These are phyloP conservation scores for Hyposmocoma kahamanoa DNA, from an alignment of 1,140 invertebrate species.

Conservation along the genomic window DNA sequence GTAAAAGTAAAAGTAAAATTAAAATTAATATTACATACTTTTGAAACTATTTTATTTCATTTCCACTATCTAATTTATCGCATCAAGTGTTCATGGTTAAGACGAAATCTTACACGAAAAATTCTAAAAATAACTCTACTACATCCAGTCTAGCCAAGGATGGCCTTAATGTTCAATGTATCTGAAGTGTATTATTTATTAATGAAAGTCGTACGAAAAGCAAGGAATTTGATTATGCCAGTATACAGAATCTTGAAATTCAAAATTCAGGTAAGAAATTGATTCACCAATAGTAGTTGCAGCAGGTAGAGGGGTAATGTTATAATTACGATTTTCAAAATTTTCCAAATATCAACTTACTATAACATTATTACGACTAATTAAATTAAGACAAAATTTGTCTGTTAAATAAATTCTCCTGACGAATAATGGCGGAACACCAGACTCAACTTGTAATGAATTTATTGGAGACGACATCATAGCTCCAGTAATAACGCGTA, in stretches of 20 bases:
- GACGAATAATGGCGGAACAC: conserved; percentile 1
- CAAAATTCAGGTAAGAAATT: background rate
- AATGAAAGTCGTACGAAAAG: background rate
- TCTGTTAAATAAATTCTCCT: conserved; percentile 2
- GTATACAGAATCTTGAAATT: background rate
- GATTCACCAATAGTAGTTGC: background rate
- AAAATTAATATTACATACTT: too few species aligned
- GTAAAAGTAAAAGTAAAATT: too few species aligned
- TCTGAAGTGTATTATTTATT: too few species aligned
- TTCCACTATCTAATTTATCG: too few species aligned
- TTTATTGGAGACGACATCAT: conserved; percentile 8
- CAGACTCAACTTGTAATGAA: conserved; percentile 7
- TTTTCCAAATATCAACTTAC: background rate
- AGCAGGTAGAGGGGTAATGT: background rate
- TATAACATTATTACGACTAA: conserved; percentile 5
- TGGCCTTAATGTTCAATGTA: too few species aligned
- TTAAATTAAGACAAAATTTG: conserved; percentile 3
- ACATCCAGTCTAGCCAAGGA: too few species aligned
- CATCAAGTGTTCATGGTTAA: too few species aligned
- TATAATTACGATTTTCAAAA: background rate
- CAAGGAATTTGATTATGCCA: background rate
- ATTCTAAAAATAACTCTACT: too few species aligned
- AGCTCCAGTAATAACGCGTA: conserved; percentile 5
- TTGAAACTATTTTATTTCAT: too few species aligned
- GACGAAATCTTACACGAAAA: too few species aligned